A percentile compares a stretch with the other conserved stretches of the same genome.
Evolutionary conservation across 2,888 invertebrate species (phyloP).

Genomic region (Linyphia triangularis): DNA sequence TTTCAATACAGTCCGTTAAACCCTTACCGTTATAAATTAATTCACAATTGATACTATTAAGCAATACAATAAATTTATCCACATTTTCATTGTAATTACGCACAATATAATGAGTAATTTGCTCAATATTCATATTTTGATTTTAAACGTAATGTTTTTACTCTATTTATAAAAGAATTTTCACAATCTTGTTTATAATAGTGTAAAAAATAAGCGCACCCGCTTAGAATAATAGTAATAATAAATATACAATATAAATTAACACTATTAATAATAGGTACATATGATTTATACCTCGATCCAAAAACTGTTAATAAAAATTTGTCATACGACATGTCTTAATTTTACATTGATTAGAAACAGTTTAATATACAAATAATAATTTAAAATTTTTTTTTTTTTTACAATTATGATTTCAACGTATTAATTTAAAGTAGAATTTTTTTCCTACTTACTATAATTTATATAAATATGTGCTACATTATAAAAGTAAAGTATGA

Average conservation of each 20-base stretch:
- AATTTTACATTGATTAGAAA: no score
- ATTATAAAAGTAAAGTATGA: no score
- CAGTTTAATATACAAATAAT: no score
- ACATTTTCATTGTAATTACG: conserved; percentile 28
- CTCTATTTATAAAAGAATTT: conserved; percentile 46
- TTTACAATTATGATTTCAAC: no score
- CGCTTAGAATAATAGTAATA: conserved; percentile 28
- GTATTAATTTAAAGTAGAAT: no score
- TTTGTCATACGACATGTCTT: conserved; percentile 29
- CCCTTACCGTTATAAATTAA: conserved; percentile 23
- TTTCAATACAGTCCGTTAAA: conserved; percentile 5
- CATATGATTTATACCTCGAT: conserved; percentile 14
- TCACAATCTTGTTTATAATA: conserved; percentile 46
- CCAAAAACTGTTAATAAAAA: conserved; percentile 42
- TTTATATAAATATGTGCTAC: no score
- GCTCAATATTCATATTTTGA: conserved; percentile 35
- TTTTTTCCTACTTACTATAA: no score
- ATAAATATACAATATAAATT: conserved; percentile 41
- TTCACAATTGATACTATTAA: conserved; percentile 11
- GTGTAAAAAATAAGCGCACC: conserved; percentile 18
- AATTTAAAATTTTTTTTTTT: no score
- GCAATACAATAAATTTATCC: background rate
- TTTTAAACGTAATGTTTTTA: conserved; percentile 22
- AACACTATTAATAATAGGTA: conserved; percentile 32
- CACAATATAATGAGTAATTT: conserved; percentile 10